Conservation (phyloP, 2,797 vertebrate species). For the Scolopax bukidnonensis region DNA sequence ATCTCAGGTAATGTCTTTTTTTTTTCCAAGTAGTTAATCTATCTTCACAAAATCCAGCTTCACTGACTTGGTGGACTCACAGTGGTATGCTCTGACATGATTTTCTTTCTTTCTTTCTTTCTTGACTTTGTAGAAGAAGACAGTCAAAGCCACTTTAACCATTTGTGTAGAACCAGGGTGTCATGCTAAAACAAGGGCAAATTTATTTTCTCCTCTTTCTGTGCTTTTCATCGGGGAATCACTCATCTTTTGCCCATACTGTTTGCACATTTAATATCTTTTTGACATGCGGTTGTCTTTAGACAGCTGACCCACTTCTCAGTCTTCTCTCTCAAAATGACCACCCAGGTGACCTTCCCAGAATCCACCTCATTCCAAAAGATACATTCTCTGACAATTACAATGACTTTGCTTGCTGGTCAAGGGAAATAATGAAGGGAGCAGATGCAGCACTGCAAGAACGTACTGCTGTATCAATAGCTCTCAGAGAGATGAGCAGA, state of each 20-base stretch:
- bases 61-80: background rate
- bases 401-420: background rate
- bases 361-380: background rate
- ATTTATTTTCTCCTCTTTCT: background rate
- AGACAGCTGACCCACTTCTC: background rate
- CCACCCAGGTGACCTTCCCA: background rate
- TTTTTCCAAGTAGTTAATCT: background rate
- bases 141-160: background rate
- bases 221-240: background rate
- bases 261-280: background rate
- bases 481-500: accelerated
- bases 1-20: background rate
- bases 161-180: background rate
- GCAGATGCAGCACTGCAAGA: background rate
- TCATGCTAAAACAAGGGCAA: background rate
- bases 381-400: background rate
- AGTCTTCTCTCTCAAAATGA: background rate
- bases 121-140: background rate
- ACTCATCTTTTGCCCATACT: background rate
- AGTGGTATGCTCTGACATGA: background rate
- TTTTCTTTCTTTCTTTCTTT: background rate
- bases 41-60: background rate
- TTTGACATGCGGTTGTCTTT: background rate
- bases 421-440: background rate
- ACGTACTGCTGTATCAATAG: background rate